Percentiles rank a stretch among this genome's conserved stretches.
Conservation (phyloP, 2,113 vertebrate species). For the Nematolebias whitei region DNA sequence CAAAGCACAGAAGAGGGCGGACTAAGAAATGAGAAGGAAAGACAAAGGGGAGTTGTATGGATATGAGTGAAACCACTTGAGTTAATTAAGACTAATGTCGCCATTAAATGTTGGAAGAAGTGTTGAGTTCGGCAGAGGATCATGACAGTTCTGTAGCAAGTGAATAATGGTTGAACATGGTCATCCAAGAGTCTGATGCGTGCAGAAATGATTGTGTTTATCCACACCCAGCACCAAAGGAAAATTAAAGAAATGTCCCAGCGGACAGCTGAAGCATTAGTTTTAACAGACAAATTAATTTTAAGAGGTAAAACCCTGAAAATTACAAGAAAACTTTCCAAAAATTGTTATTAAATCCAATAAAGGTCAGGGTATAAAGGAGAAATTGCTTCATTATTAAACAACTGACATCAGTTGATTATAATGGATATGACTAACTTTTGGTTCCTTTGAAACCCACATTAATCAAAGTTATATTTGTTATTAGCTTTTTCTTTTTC, state of each 20-base stretch:
- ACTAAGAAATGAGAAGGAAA: constrained; percentile 10
- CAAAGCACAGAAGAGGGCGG: constrained; percentile 12
- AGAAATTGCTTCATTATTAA: too few species aligned
- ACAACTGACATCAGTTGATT: not conserved
- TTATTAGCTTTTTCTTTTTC: too few species aligned
- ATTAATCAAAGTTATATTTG: not conserved
- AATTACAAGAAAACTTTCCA: too few species aligned
- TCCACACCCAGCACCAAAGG: not conserved
- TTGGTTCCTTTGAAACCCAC: not conserved
- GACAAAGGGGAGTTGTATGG: constrained; percentile 24
- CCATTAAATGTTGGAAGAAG: constrained; percentile 42
- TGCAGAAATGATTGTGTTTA: constrained; percentile 47
- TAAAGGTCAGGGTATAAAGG: not conserved
- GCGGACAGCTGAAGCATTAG: not conserved
- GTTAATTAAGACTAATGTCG: constrained; percentile 20
- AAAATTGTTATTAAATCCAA: not conserved
- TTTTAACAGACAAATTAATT: not conserved
- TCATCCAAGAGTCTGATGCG: constrained; percentile 37
- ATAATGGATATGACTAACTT: not conserved
- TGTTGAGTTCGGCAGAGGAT: constrained; percentile 25
- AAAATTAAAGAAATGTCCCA: not conserved
- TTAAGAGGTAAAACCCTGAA: not conserved
- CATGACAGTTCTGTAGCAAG: constrained; percentile 28
- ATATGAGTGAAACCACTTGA: constrained; percentile 44
- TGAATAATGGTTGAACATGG: constrained; percentile 34